phyloP scores from a whole-genome alignment of 2,888 invertebrate genomes.

The Timema cristinae region DNA sequence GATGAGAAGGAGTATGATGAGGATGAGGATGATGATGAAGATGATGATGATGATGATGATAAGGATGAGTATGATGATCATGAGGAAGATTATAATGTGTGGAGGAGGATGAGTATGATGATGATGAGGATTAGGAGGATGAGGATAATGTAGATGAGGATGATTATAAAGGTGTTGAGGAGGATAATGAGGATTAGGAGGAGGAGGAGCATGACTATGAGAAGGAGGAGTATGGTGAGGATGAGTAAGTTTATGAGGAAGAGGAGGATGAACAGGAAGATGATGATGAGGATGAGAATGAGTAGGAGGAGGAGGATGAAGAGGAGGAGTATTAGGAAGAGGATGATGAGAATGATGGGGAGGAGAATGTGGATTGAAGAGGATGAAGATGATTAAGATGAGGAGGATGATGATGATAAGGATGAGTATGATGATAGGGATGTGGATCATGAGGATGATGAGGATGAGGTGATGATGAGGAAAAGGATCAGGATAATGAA shows the following conservation, averaged over 20 bases:
- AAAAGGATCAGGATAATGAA: conserved; percentile 28
- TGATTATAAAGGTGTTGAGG: too few relatives aligned
- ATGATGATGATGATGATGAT: too few relatives aligned
- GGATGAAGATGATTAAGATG: conserved; percentile 27
- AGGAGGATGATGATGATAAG: conserved; percentile 25
- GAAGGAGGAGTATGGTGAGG: conserved; percentile 23
- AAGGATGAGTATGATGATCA: too few relatives aligned
- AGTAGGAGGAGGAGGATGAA: conserved; percentile 7
- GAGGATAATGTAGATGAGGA: too few relatives aligned
- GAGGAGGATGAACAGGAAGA: conserved; percentile 27
- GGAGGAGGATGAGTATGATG: too few relatives aligned
- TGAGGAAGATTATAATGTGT: too few relatives aligned
- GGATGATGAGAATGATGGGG: conserved; percentile 26
- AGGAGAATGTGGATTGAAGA: too few relatives aligned
- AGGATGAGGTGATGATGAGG: conserved; percentile 26
- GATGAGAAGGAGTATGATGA: too few relatives aligned
- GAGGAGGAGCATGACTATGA: too few relatives aligned
- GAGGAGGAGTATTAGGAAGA: conserved; percentile 27
- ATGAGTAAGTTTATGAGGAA: conserved; percentile 24
- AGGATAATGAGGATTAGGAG: too few relatives aligned
- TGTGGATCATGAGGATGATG: conserved; percentile 19
- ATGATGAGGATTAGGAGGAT: too few relatives aligned
- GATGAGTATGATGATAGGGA: conserved; percentile 28
- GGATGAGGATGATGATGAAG: too few relatives aligned
- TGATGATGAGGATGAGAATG: conserved; percentile 20